Evolutionary conservation across 2,888 invertebrate species (phyloP).

Genomic region (Cyrtodaria siliqua): DNA sequence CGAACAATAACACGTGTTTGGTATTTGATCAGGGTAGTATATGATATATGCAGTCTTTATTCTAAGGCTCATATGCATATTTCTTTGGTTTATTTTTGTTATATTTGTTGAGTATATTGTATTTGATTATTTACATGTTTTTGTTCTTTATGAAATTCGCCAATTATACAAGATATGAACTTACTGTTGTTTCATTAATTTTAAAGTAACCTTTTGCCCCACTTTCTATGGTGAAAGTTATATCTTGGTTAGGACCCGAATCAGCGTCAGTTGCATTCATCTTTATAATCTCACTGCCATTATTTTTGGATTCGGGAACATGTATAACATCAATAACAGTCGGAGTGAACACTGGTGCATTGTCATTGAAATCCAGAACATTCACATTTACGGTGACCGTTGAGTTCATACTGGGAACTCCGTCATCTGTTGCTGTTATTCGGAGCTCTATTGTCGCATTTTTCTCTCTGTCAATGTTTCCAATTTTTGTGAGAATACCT

Average conservation of each 20-base stretch:
- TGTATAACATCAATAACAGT: background rate
- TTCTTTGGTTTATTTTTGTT: too few species aligned
- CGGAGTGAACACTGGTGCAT: constrained; percentile 15
- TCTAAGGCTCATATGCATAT: too few species aligned
- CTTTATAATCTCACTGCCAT: constrained; percentile 4
- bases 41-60: too few species aligned
- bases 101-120: too few species aligned
- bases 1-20: too few species aligned
- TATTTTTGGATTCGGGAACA: constrained; percentile 24
- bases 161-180: background rate
- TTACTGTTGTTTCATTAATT: constrained; percentile 30
- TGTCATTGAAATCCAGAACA: constrained; percentile 38
- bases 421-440: constrained; percentile 44
- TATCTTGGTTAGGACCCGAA: constrained; percentile 33
- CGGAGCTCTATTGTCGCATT: constrained; percentile 5
- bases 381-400: constrained; percentile 14
- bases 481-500: constrained; percentile 38
- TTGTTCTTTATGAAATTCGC: background rate
- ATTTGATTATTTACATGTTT: too few species aligned
- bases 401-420: constrained; percentile 17
- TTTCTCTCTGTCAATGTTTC: constrained; percentile 41
- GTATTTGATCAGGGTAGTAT: background rate
- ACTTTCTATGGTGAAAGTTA: constrained; percentile 30
- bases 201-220: constrained; percentile 13
- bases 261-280: constrained; percentile 43